Evolutionary conservation across 1,140 invertebrate species (phyloP), one percentile per base, ranked within the genome.

Genomic region (Ooceraea biroi): DNA sequence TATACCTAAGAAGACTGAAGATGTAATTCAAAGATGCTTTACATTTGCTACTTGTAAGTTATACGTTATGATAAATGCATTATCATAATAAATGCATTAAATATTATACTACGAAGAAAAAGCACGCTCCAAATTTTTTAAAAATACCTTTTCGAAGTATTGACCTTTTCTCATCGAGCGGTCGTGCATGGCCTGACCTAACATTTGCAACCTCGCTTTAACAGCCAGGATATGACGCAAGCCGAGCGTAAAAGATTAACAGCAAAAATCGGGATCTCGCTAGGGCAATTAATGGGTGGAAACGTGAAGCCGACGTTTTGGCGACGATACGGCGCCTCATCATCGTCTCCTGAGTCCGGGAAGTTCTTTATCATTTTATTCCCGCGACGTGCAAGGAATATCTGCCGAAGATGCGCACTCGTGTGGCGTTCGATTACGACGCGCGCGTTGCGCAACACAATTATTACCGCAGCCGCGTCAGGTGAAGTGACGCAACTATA

Each of bases 391-490:
- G n/a, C n/a, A 48, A 61, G n/a, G 50, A 50, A 52, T 60, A 48
- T 61, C 57, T n/a, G 17, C n/a, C 14, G 46, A 82, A 41, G 69
- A 82, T 69, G 72, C 41, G 36, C 76, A 17, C 30, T 17, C 52
- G n/a, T 36, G 10, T 50, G 46, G 52, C 58, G 22, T 36, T 63
- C 46, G 44, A 73, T 80, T 48, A 71, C 46, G 69, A n/a, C 61
- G 48, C 61, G 22, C 36, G 25, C 30, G 36, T 84, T 68, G 58
- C 60, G 85, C 72, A 87, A 87, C 58, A 65, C 58, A 72, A 86
- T 86, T 78, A 83, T 87, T 86, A 57, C 68, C 48, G 85, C 65
- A 83, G 85, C 74, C 71, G 65, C 58, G 63, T 77, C 85, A 83
- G 69, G 57, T 60, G 36, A 14, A 11, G 12, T 87, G 86, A 87